phyloP scores from a whole-genome alignment of 2,797 vertebrate genomes.

The Spinibarbus caldwelli region DNA sequence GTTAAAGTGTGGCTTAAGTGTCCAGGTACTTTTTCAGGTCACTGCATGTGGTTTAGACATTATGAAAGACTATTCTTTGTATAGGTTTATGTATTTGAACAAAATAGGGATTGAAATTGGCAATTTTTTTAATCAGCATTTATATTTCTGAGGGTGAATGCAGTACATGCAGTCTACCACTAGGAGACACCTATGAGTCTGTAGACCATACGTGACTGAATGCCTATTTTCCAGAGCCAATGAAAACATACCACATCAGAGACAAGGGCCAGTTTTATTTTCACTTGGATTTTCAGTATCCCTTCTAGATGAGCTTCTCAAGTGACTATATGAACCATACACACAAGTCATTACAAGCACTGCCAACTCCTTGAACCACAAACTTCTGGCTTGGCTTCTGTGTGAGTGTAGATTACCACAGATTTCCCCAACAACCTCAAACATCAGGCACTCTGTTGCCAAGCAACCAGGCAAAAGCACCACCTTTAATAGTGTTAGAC shows the following conservation, averaged over 20 bases:
- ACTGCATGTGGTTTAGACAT: not conserved
- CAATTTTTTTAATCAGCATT: not conserved
- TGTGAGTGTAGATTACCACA: constrained; percentile 35
- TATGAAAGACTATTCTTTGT: not conserved
- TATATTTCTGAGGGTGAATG: not conserved
- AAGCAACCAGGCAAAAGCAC: constrained; percentile 38
- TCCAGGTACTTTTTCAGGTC: not conserved
- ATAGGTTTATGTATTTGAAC: not conserved
- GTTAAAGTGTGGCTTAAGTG: not conserved
- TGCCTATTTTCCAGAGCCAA: not conserved
- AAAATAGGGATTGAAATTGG: not conserved
- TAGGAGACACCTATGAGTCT: constrained; percentile 38
- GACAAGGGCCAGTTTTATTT: constrained; percentile 8
- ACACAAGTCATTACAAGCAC: constrained; percentile 27
- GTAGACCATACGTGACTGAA: not conserved
- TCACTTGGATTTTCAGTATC: constrained; percentile 17
- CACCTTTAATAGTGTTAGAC: constrained; percentile 14
- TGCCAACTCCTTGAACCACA: constrained; percentile 25
- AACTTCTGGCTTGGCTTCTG: constrained; percentile 21
- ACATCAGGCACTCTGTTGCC: constrained; percentile 40
- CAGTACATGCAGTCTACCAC: constrained; percentile 3
- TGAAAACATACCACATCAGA: constrained; percentile 41
- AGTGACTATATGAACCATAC: constrained; percentile 29
- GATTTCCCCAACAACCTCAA: constrained; percentile 43
- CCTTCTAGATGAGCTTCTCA: constrained; percentile 28